Percentiles rank a stretch among this genome's conserved stretches.
Conservation (phyloP, 2,888 invertebrate species). For the Drosophila meridionalis region DNA sequence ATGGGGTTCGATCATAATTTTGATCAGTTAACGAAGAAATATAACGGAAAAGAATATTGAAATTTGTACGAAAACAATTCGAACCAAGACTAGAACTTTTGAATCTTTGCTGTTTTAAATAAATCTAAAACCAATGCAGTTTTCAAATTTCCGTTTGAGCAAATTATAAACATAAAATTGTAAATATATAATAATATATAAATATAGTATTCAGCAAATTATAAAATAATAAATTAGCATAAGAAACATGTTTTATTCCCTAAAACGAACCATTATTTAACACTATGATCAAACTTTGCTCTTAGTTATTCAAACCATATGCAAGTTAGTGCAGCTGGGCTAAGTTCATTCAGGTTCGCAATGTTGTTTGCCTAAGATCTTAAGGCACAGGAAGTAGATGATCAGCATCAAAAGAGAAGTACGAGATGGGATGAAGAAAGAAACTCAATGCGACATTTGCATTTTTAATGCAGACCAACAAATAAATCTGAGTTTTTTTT, state of each 20-base stretch:
- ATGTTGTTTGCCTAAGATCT: slow-evolving; percentile 80
- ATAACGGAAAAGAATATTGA: neutral
- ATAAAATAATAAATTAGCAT: too few species aligned
- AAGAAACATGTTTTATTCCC: too few species aligned
- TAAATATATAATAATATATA: too few species aligned
- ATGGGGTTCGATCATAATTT: neutral
- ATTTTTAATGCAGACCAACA: slow-evolving; percentile 82
- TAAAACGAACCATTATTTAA: neutral
- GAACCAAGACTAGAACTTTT: neutral
- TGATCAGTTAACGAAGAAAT: neutral
- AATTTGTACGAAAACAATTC: neutral
- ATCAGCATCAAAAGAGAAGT: slow-evolving; percentile 29
- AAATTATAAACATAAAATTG: neutral
- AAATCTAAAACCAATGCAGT: neutral
- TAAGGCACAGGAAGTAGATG: slow-evolving; percentile 66
- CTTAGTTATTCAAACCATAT: neutral
- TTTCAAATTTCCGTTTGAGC: neutral
- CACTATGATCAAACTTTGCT: neutral
- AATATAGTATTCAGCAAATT: too few species aligned
- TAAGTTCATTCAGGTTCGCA: slow-evolving; percentile 45
- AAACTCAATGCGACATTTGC: slow-evolving; percentile 81
- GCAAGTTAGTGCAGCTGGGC: slow-evolving; percentile 21
- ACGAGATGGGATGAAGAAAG: slow-evolving; percentile 24
- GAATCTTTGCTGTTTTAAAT: neutral
- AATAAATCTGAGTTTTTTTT: slow-evolving; percentile 62